Percentiles rank a stretch among this genome's conserved stretches.
These are phyloP conservation scores for Neotoxoptera formosana DNA, from an alignment of 1,140 invertebrate species.

Conservation along the genomic window DNA sequence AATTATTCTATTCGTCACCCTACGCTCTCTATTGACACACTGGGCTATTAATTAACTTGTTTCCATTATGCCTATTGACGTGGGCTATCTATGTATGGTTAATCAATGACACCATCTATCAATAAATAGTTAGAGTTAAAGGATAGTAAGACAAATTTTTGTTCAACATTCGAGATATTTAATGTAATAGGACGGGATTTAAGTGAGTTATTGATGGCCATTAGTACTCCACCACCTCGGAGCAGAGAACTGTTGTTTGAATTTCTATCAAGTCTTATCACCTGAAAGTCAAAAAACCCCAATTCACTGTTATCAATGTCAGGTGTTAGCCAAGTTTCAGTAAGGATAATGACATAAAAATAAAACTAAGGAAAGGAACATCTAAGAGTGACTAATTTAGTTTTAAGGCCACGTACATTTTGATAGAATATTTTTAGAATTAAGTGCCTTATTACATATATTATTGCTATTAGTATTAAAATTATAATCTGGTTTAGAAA, in stretches of 20 bases:
- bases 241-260: too few relatives aligned
- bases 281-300: not conserved
- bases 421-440: not conserved
- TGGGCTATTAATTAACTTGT: too few relatives aligned
- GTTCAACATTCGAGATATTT: not conserved
- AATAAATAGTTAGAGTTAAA: not conserved
- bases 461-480: too few relatives aligned
- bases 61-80: too few relatives aligned
- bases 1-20: too few relatives aligned
- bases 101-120: too few relatives aligned
- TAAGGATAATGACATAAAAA: not conserved
- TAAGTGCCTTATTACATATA: too few relatives aligned
- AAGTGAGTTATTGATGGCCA: not conserved
- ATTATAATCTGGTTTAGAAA: too few relatives aligned
- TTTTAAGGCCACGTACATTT: not conserved
- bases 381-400: not conserved
- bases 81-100: too few relatives aligned
- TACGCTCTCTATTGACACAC: too few relatives aligned
- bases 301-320: not conserved
- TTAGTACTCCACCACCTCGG: not conserved
- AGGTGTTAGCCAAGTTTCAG: not conserved
- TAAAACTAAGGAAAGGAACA: not conserved
- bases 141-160: not conserved
- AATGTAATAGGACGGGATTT: not conserved
- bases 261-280: not conserved